Percentiles rank a stretch among this genome's conserved stretches.
Conservation (phyloP, 1,140 invertebrate species). For the Plutomurus gul region DNA sequence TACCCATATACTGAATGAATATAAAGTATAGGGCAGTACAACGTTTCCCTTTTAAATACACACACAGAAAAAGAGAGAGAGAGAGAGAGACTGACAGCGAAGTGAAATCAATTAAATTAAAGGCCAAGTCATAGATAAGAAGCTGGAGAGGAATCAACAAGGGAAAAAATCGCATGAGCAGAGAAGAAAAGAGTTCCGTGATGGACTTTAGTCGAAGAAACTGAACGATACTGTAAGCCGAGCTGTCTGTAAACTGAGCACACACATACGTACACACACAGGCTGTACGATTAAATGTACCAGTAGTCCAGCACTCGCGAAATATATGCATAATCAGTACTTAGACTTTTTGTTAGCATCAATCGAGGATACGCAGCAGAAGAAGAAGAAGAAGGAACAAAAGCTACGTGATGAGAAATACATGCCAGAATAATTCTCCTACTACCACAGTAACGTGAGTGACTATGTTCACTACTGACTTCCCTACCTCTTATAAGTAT, state of each 20-base stretch:
- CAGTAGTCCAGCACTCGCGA: too few species aligned
- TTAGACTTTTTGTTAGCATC: too few species aligned
- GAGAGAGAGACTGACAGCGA: neutral
- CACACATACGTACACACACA: too few species aligned
- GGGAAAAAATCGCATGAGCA: neutral
- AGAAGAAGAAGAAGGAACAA: neutral
- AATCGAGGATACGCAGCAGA: too few species aligned
- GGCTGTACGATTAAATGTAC: too few species aligned
- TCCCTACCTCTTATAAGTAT: too few species aligned
- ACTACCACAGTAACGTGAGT: too few species aligned
- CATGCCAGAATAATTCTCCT: constrained; percentile 1
- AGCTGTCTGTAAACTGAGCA: too few species aligned
- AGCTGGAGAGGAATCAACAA: constrained; percentile 9
- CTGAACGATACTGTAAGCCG: neutral
- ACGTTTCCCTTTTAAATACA: neutral
- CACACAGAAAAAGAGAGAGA: neutral
- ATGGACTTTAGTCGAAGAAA: constrained; percentile 18
- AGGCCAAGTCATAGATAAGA: constrained; percentile 3
- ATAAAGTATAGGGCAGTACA: too few species aligned
- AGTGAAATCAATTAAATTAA: constrained; percentile 20
- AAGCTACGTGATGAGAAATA: constrained; percentile 14
- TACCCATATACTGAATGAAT: too few species aligned
- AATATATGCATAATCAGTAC: too few species aligned
- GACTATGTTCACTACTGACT: too few species aligned
- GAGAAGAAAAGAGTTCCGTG: constrained; percentile 16